A percentile compares a stretch with the other conserved stretches of the same genome.
Conservation (phyloP, 2,113 vertebrate species). For the Urocitellus parryii region DNA sequence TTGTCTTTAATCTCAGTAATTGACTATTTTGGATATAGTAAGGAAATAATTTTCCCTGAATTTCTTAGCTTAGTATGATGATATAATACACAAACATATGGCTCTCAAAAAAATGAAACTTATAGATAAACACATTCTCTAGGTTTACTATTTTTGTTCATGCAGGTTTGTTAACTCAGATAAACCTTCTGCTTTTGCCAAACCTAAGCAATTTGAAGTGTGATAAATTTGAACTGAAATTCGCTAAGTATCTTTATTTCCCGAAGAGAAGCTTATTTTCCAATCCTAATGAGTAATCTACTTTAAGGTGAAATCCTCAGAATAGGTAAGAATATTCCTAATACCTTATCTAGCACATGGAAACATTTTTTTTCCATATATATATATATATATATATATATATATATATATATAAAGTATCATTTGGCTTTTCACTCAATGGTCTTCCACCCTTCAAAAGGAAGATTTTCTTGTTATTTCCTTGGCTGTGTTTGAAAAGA, state of each 20-base stretch:
- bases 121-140: not conserved
- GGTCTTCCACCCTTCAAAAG: not conserved
- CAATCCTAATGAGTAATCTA: not conserved
- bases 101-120: not conserved
- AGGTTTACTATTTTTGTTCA: not conserved
- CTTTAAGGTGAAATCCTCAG: not conserved
- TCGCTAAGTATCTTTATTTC: not conserved
- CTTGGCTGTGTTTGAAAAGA: not conserved
- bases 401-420: too few relatives aligned
- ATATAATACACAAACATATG: not conserved
- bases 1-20: not conserved
- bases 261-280: not conserved
- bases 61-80: not conserved
- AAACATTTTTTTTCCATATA: too few relatives aligned
- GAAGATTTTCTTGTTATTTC: not conserved
- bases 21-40: too few relatives aligned
- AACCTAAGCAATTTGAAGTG: not conserved
- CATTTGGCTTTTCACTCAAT: not conserved
- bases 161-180: not conserved
- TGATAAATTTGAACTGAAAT: not conserved
- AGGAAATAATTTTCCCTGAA: slow-evolving; percentile 31
- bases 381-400: too few relatives aligned
- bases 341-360: not conserved
- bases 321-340: not conserved
- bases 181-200: not conserved